These are phyloP conservation scores for Aphelinus certus DNA, from an alignment of 1,140 invertebrate species.

Conservation along the genomic window DNA sequence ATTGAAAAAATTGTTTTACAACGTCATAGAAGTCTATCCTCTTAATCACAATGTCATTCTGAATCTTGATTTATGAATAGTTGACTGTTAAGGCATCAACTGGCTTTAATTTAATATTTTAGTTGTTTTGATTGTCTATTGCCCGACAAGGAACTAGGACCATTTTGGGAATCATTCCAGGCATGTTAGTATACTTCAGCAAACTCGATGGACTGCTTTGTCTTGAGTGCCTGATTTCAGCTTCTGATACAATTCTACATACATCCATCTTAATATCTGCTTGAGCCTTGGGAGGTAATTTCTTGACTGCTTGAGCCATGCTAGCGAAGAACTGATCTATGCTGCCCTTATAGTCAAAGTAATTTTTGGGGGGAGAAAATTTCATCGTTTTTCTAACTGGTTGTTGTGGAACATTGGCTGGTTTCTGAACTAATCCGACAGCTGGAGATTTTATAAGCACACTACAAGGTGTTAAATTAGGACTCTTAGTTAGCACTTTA, in stretches of 20 bases:
- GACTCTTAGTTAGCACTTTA: background rate
- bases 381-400: conserved; percentile 3
- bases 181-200: conserved; percentile 43
- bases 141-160: conserved; percentile 55
- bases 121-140: conserved; percentile 48
- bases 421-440: background rate
- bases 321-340: conserved; percentile 60
- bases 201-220: conserved; percentile 34
- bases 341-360: conserved; percentile 47
- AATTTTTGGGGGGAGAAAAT: background rate
- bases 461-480: background rate
- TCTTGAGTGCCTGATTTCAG: conserved; percentile 52
- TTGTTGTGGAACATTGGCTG: background rate
- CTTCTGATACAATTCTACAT: conserved; percentile 59
- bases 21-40: too few relatives aligned
- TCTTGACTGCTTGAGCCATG: conserved; percentile 59
- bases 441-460: background rate
- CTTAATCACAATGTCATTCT: too few relatives aligned
- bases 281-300: conserved; percentile 56
- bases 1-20: too few relatives aligned
- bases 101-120: background rate
- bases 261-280: conserved; percentile 61
- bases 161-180: conserved; percentile 53
- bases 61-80: too few relatives aligned
- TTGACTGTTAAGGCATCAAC: too few relatives aligned